These are phyloP conservation scores for Heterohyrax brucei DNA, from an alignment of 2,797 vertebrate genomes.

Conservation along the genomic window DNA sequence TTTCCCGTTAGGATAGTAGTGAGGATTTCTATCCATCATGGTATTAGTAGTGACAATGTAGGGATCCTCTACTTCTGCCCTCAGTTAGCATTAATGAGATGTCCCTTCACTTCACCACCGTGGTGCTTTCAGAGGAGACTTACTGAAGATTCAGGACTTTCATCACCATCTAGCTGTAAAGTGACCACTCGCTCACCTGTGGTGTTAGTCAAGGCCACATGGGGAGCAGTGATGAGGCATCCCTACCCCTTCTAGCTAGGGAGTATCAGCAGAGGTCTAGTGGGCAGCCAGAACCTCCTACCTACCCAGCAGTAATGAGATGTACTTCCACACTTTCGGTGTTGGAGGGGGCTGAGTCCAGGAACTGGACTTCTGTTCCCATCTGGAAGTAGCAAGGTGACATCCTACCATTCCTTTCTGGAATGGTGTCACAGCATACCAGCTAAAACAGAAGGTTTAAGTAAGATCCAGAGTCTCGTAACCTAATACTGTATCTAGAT, in stretches of 20 bases:
- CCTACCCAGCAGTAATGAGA: neutral
- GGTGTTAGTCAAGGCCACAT: neutral
- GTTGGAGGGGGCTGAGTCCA: neutral
- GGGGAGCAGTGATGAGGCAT: neutral
- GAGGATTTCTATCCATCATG: neutral
- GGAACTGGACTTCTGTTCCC: neutral
- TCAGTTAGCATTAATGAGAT: neutral
- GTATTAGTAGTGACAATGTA: neutral
- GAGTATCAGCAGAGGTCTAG: neutral
- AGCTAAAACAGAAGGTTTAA: constrained; percentile 11
- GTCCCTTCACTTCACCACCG: neutral
- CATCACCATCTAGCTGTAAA: neutral
- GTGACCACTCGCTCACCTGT: neutral
- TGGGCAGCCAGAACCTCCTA: neutral
- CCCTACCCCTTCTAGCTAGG: neutral
- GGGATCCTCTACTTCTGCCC: neutral
- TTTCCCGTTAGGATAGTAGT: neutral
- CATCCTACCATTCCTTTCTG: neutral
- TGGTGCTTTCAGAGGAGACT: neutral
- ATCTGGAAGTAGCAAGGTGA: neutral
- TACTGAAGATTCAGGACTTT: neutral
- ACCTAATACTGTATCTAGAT: neutral
- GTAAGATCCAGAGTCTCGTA: neutral
- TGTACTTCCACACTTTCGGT: neutral
- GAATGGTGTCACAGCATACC: neutral